Evolutionary conservation across 2,888 invertebrate species (phyloP), one percentile per base, ranked within the genome.

Genomic region (Drosophila infuscata): DNA sequence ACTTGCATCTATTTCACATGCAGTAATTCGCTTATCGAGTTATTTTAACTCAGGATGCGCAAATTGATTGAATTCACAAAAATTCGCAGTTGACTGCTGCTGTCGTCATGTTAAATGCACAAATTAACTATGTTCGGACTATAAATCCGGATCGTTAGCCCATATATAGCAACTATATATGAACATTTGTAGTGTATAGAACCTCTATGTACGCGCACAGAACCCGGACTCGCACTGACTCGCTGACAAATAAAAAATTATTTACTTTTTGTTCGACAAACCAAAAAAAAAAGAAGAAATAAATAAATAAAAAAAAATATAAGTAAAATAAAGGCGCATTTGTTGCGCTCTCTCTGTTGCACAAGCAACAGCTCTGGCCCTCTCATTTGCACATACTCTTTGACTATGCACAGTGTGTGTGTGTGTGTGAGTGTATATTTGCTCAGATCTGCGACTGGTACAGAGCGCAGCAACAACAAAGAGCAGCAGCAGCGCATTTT

Each of bases 401-500:
- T 71, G 53, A 52, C 54, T 38, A 49, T 36, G 36, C 20, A 35
- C 32, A 46, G 29, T 12, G 25, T 46, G 46, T 46, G 46, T 7
- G 46, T 29, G 30, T 57, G 29, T 49, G 60, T 51, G 17, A 54
- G 32, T 67, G 32, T 54, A 29, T 73, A 38, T 78, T 79, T 64
- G 72, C 68, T 76, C 70, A 76, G 83, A 84, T 84, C 89, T 80
- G 82, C 66, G 82, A 83, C 84, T 85, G 89, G 84, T 79, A 88
- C 83, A 88, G 66, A 70, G 54, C 29, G 61, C 75, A 65, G 54
- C 38, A 58, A 25, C 52, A 68, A 20, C 57, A 56, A 56, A 51
- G 66, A 62, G 11, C 52, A 65, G 17, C 41, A 38, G 15, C 74
- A 72, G 69, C 46, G 91, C 91, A 91, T 90, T 91, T 83, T 83